phyloP scores from a whole-genome alignment of 2,113 vertebrate species.

The Guaruba guarouba region DNA sequence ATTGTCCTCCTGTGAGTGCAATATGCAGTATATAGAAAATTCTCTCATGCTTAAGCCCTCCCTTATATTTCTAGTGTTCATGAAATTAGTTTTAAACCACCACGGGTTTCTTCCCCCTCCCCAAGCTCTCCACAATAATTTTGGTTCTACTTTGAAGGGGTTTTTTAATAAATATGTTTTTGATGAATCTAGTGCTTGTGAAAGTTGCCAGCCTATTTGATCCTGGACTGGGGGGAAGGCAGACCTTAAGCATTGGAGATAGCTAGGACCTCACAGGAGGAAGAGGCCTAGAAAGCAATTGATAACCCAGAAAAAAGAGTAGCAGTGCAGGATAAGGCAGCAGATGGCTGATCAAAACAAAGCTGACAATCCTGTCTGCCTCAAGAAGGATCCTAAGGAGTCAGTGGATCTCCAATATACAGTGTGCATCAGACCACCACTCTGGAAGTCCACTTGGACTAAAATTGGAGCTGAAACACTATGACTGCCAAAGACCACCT shows the following conservation, averaged over 20 bases:
- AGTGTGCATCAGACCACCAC: background rate
- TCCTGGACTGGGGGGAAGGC: background rate
- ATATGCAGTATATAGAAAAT: background rate
- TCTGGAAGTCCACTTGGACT: background rate
- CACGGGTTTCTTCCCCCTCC: background rate
- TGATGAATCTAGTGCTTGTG: background rate
- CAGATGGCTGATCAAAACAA: background rate
- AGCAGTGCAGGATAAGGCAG: background rate
- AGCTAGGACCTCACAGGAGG: background rate
- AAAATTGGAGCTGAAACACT: background rate
- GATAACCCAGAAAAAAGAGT: background rate
- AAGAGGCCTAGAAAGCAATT: background rate
- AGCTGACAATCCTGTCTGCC: background rate
- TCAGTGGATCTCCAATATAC: background rate
- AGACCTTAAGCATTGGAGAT: background rate
- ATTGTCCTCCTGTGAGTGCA: conserved; percentile 52
- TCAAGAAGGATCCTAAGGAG: background rate
- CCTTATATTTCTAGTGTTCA: conserved; percentile 25
- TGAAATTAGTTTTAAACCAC: conserved; percentile 51
- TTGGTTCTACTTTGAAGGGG: conserved; percentile 3
- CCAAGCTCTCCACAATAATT: background rate
- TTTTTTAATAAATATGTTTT: conserved; percentile 20
- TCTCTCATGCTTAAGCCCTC: conserved; percentile 30
- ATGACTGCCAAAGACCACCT: background rate
- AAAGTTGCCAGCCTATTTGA: background rate